Base-by-base conservation (phyloP, 2,888 invertebrate species). In the Drosophila mimica region DNA sequence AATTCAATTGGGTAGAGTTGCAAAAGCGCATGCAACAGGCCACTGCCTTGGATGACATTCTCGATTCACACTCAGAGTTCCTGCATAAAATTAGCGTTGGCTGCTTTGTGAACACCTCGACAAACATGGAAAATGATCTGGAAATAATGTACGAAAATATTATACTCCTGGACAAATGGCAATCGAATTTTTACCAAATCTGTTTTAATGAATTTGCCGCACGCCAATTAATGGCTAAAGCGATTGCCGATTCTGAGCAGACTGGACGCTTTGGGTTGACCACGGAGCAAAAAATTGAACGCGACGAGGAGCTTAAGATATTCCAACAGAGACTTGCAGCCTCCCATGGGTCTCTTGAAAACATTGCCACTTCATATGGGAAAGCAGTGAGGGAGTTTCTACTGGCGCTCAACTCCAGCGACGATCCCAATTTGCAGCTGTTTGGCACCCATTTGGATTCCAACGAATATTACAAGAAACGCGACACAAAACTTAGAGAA, bases 401-500 rank as follows among this genome's bases (percentile, higher is more conserved):
- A 58, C 93, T 97, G 57, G 96, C 97, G 93, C 94, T 99, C 28
- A 97, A 97, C 25, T 95, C 96, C 2, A 97, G 97, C 90, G 94
- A 96, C 60, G 98, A 99, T 93, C 96, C 97, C 78, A 98, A 97
- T 81, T 94, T 99, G 20, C 97, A 98, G 90, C 95, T 97, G 82
- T 95, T 99, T 69, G 98, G 98, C 76, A 98, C 97, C 91, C 95
- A 99, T 4, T 94, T 99, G 66, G 98, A 99, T 94, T 99, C 99
- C 93, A 99, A 98, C 93, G 98, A 98, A 92, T 97, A 97, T 93
- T 99, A 99, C 94, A 97, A 97, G 91, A 95, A 96, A 74, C 95
- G 95, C 70, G 96, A 97, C 91, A 95, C 95, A 76, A 95, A 96
- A 83, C 94, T 98, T 63, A 96, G 96, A 70, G 95, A 34, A 94